Conservation (phyloP, 2,113 vertebrate genomes). For the Labeo catla region DNA sequence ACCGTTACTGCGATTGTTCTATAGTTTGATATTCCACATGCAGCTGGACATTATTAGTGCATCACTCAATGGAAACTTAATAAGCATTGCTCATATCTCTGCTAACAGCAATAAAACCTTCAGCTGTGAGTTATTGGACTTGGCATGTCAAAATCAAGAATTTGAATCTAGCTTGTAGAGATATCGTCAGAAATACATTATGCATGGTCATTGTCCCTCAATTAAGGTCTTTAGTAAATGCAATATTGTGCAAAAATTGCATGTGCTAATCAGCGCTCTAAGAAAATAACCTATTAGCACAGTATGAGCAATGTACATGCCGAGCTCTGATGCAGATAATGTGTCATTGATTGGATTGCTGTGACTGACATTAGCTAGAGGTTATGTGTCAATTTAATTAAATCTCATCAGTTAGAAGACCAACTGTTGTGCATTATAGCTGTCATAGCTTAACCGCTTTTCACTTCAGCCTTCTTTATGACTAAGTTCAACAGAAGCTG, state of each 20-base stretch:
- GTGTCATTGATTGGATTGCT: slow-evolving; percentile 29
- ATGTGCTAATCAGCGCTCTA: neutral
- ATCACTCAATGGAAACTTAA: slow-evolving; percentile 23
- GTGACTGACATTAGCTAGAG: slow-evolving; percentile 34
- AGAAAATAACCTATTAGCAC: slow-evolving; percentile 26
- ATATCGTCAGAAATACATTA: neutral
- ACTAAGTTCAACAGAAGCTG: neutral
- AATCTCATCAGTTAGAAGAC: slow-evolving; percentile 14
- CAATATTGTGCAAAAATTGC: slow-evolving; percentile 22
- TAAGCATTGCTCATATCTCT: slow-evolving; percentile 22
- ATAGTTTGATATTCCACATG: slow-evolving; percentile 10
- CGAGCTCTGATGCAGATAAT: slow-evolving; percentile 20
- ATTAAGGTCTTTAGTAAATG: slow-evolving; percentile 7
- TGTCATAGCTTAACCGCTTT: slow-evolving; percentile 9
- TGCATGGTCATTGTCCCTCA: slow-evolving; percentile 21
- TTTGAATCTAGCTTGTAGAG: slow-evolving; percentile 6
- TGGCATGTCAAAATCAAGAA: neutral
- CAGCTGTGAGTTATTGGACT: slow-evolving; percentile 3
- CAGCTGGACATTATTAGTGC: neutral
- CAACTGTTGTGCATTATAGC: slow-evolving; percentile 19
- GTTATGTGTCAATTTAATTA: slow-evolving; percentile 28
- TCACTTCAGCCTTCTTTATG: neutral
- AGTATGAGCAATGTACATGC: slow-evolving; percentile 5
- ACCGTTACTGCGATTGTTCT: neutral
- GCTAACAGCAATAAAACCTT: slow-evolving; percentile 17